phyloP scores from a whole-genome alignment of 2,797 vertebrate species.

The Cebuella pygmaea region DNA sequence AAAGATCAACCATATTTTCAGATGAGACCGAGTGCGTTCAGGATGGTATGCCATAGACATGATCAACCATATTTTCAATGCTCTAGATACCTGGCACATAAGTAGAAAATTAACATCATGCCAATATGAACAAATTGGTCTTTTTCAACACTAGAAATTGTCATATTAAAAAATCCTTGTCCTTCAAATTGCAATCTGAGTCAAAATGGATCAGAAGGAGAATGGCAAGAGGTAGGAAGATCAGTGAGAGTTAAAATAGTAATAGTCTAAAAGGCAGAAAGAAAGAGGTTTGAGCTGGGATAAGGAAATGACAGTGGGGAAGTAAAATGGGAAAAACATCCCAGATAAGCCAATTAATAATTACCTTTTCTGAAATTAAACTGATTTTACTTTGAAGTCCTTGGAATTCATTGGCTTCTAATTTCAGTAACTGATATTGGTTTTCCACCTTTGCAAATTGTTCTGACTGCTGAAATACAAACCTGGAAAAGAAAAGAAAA shows the following conservation, averaged over 20 bases:
- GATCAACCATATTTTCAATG: not conserved
- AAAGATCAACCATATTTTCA: not conserved
- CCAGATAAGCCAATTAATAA: slow-evolving; percentile 58
- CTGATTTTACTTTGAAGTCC: slow-evolving; percentile 89
- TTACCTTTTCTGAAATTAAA: slow-evolving; percentile 92
- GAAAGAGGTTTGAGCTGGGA: not conserved
- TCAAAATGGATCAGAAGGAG: not conserved
- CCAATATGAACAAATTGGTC: not conserved
- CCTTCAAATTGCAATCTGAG: slow-evolving; percentile 21
- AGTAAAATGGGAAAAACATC: not conserved
- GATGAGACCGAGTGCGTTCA: not conserved
- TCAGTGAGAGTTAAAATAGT: not conserved
- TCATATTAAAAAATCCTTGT: not conserved
- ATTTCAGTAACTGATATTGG: slow-evolving; percentile 88
- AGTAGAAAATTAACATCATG: not conserved
- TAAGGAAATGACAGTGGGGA: not conserved
- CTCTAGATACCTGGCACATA: not conserved
- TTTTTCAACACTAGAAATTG: not conserved
- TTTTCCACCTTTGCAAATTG: slow-evolving; percentile 90
- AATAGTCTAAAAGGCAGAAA: not conserved
- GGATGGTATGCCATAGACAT: not conserved
- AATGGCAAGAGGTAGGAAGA: not conserved
- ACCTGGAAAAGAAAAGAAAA: slow-evolving; percentile 86
- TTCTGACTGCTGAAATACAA: slow-evolving; percentile 90
- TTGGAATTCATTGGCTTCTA: slow-evolving; percentile 86